Percentiles rank a stretch among this genome's conserved stretches.
Evolutionary conservation across 2,888 invertebrate genomes (phyloP).

Genomic region (Melieria crassipennis): DNA sequence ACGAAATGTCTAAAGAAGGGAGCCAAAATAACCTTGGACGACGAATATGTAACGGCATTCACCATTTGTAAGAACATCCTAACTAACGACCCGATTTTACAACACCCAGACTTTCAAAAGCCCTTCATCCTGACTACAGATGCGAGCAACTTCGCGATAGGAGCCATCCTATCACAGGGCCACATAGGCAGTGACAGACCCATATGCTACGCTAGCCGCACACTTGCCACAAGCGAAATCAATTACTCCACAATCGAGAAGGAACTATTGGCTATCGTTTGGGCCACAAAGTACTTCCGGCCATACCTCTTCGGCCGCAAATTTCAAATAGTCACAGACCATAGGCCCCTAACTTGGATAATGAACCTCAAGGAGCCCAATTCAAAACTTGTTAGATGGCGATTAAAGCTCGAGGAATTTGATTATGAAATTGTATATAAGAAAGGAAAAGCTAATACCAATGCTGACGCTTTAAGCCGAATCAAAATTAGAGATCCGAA

Average conservation of each 20-base stretch:
- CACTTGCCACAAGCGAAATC: constrained; percentile 29
- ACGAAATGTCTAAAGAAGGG: neutral
- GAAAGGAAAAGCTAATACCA: constrained; percentile 1
- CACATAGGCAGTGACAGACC: too few relatives aligned
- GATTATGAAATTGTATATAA: constrained; percentile 14
- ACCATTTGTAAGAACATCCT: constrained; percentile 27
- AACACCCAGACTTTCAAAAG: neutral
- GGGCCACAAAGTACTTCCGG: too few relatives aligned
- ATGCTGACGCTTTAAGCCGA: constrained; percentile 7
- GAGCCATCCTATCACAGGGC: constrained; percentile 28
- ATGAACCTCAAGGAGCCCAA: constrained; percentile 1
- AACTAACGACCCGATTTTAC: neutral
- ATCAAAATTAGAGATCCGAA: too few relatives aligned
- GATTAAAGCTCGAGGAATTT: constrained; percentile 13
- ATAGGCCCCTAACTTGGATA: constrained; percentile 8
- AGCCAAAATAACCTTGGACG: neutral
- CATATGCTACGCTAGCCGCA: constrained; percentile 31
- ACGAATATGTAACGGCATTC: neutral
- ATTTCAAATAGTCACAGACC: constrained; percentile 6
- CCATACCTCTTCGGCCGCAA: constrained; percentile 3
- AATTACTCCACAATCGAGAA: constrained; percentile 51
- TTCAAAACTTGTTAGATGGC: constrained; percentile 13
- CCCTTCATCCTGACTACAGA: constrained; percentile 15
- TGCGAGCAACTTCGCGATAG: constrained; percentile 19
- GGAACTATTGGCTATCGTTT: constrained; percentile 35